Percentiles rank a stretch among this genome's conserved stretches.
Conservation (phyloP, 2,888 invertebrate genomes). For the Agrochola litura region DNA sequence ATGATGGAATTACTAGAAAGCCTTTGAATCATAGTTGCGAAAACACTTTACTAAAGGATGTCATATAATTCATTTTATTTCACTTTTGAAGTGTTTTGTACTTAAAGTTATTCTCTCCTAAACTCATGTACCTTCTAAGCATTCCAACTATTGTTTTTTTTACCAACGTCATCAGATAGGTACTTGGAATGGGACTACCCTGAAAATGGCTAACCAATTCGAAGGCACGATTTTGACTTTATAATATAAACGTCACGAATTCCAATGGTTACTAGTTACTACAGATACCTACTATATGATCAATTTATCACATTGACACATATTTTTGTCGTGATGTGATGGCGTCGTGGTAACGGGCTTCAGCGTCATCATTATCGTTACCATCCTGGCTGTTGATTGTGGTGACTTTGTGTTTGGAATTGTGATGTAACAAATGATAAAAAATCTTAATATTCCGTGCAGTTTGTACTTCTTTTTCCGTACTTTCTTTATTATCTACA, state of each 20-base stretch:
- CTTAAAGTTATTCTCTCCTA: conserved; percentile 7
- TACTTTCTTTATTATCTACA: neutral
- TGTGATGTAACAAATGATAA: neutral
- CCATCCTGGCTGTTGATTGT: neutral
- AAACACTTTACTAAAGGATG: conserved; percentile 14
- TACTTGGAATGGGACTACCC: conserved; percentile 20
- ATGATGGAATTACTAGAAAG: conserved; percentile 21
- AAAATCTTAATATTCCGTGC: neutral
- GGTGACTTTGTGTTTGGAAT: neutral
- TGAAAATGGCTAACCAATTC: conserved; percentile 41
- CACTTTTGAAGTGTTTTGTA: neutral
- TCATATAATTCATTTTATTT: neutral
- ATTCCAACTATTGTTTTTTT: conserved; percentile 17
- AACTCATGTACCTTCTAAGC: neutral
- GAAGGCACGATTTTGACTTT: conserved; percentile 13
- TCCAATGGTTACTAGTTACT: conserved; percentile 10
- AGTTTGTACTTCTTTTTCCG: too few relatives aligned
- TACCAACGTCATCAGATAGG: conserved; percentile 15
- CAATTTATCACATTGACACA: conserved; percentile 51
- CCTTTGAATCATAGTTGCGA: too few relatives aligned
- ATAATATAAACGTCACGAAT: conserved; percentile 40
- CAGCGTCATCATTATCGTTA: conserved; percentile 8
- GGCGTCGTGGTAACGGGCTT: neutral
- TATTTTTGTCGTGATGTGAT: conserved; percentile 20
- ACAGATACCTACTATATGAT: conserved; percentile 16